phyloP scores from a whole-genome alignment of 1,140 invertebrate genomes.

The Lepidurus couesii region DNA sequence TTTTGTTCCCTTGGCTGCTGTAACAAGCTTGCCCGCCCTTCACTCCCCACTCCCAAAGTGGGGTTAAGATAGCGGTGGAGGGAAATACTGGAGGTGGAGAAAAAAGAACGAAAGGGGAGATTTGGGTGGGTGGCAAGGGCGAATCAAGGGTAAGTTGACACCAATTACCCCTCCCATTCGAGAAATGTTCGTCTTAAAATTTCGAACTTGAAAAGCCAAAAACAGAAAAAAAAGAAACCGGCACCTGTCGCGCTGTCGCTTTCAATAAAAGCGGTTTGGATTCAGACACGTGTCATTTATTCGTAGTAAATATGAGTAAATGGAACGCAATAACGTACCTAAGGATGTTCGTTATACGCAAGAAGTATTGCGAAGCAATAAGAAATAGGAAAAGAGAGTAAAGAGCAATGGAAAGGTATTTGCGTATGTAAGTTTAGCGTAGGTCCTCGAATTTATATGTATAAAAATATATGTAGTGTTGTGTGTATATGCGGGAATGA shows the following conservation, averaged over 20 bases:
- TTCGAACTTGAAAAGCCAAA: not conserved
- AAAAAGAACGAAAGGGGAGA: not conserved
- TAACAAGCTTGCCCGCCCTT: not conserved
- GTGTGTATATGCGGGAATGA: not conserved
- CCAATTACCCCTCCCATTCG: not conserved
- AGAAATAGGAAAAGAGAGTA: no score
- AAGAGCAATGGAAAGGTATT: no score
- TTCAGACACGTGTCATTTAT: no score
- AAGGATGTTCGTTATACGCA: no score
- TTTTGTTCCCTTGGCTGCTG: not conserved
- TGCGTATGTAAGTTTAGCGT: no score
- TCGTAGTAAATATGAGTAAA: no score
- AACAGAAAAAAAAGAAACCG: not conserved
- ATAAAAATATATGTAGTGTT: not conserved
- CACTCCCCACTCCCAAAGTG: not conserved
- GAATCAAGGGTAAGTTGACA: slow-evolving; percentile 16
- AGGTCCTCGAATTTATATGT: no score
- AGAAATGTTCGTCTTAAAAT: not conserved
- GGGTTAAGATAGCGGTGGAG: not conserved
- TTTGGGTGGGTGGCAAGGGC: not conserved
- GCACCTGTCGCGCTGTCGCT: slow-evolving; percentile 2
- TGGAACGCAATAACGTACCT: no score
- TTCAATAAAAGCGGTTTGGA: not conserved
- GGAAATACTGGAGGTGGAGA: not conserved
- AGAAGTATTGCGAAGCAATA: no score